Base-by-base conservation (phyloP, 2,113 vertebrate species). In the Panurus biarmicus region DNA sequence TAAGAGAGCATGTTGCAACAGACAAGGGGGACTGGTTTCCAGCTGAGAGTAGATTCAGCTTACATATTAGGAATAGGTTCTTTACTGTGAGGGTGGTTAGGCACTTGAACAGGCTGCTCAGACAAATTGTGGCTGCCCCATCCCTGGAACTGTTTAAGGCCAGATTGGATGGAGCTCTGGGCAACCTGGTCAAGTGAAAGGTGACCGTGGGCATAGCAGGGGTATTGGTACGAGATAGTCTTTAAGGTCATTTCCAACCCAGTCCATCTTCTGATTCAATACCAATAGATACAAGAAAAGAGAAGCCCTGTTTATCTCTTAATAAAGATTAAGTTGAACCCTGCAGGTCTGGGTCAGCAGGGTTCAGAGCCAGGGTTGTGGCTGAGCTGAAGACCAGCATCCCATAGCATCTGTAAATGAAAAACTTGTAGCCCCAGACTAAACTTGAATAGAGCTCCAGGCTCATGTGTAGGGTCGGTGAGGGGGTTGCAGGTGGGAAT, bases 361-460 rank as follows among this genome's bases (percentile, higher is more conserved):
- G 6, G 4, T 11, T 60, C 6, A 14, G 5, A 53, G 9, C 4
- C 13, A 44, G 14, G 10, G 2, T 7, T 44, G 4, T 14, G 4
- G 9, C 28, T 72, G 31, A 88, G 11, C 20, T 23, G 2, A 9
- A 62, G 8, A 9, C 7, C 24, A 84, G 6, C 36, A 45, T 18
- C 9, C 6, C 2, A 28, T 25, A 80, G 1, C 6, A 56, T 14
- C 40, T 45, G 7, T 44, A 20, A 40, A 3, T 3, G 4, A 54
- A 36, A 4, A 2, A 2, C 1, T 24, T 1, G 2, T 4, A 9
- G 1, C 5, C 29, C 25, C 24, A 77, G 28, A 12, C 4, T 70
- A 69, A 84, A 7, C 33, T 80, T 66, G 71, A 70, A 70, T 22
- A 70, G 44, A 82, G 14, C 47, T 78, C 64, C 40, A 35, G 22